Evolutionary conservation across 2,113 vertebrate species (phyloP).

Genomic region (Nicator chloris): DNA sequence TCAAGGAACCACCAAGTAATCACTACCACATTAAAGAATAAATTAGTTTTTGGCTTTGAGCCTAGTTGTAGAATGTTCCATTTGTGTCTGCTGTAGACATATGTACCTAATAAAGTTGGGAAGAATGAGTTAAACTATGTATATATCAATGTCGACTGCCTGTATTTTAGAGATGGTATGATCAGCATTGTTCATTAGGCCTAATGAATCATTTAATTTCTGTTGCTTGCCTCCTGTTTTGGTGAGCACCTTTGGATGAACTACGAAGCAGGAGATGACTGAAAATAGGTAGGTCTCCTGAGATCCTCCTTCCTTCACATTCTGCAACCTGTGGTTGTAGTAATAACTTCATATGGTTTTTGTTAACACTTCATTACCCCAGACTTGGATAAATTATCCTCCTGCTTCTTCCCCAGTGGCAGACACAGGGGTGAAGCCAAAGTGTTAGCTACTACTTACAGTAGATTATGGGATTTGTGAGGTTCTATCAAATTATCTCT

Average conservation of each 20-base stretch:
- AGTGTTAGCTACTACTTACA: slow-evolving; percentile 69
- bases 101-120: slow-evolving; percentile 83
- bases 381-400: slow-evolving; percentile 78
- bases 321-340: slow-evolving; percentile 74
- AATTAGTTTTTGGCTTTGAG: slow-evolving; percentile 83
- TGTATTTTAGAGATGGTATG: slow-evolving; percentile 66
- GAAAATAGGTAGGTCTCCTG: slow-evolving; percentile 65
- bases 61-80: slow-evolving; percentile 79
- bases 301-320: slow-evolving; percentile 66
- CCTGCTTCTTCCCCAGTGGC: slow-evolving; percentile 69
- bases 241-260: slow-evolving; percentile 67
- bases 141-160: slow-evolving; percentile 68
- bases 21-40: slow-evolving; percentile 85
- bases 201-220: slow-evolving; percentile 72
- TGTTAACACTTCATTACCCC: slow-evolving; percentile 84
- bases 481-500: slow-evolving; percentile 72
- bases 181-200: slow-evolving; percentile 71
- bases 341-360: slow-evolving; percentile 82
- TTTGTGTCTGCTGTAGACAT: slow-evolving; percentile 80
- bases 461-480: slow-evolving; percentile 78
- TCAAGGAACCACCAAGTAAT: slow-evolving; percentile 84
- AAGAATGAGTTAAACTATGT: slow-evolving; percentile 76
- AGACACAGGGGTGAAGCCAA: slow-evolving; percentile 67
- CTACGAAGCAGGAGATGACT: slow-evolving; percentile 50
- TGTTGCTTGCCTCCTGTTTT: slow-evolving; percentile 53